Base-by-base conservation (phyloP, 2,888 invertebrate genomes). In the Helleia helle region DNA sequence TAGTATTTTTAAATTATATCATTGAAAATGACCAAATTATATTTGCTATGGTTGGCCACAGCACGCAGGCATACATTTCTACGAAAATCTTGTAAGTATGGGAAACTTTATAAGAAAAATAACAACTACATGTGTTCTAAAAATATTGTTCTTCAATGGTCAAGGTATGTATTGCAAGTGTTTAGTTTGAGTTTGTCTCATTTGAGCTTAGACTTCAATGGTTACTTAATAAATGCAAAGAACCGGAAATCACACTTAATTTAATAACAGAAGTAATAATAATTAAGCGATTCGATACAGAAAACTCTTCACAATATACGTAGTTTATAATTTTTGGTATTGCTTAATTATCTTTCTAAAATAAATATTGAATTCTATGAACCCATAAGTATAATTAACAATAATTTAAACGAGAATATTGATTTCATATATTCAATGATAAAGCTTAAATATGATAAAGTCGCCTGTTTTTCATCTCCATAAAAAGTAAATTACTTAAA, bases 81-180 rank as follows among this genome's bases (percentile, higher is more conserved):
- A 66, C 59, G 62, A 67, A 67, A 65, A 64, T 62, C 48, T 62
- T 61, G 43, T 62, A n/a, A n/a, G n/a, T n/a, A 56, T 51, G 58
- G 55, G 54, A 50, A 55, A 53, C 62, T 51, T 65, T 56, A 60
- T 66, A 65, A 38, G 59, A 49, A 71, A 72, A 68, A 54, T 49
- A 71, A 67, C 52, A 64, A 59, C 66, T 72, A 79, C 75, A 81
- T 80, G 64, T 71, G 71, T 65, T 80, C 81, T 79, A 83, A 81
- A 83, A 83, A 83, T 83, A 83, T 79, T 58, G 56, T 64, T 69
- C 62, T 71, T 59, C 67, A 71, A 71, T 67, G 62, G 63, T 71
- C 72, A 64, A 70, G 53, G 63, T 61, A 58, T 67, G 63, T 61
- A 58, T 67, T 68, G 62, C 61, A 68, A 69, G 67, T 65, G 56